phyloP scores from a whole-genome alignment of 2,797 vertebrate species.

The Gallirallus australis region DNA sequence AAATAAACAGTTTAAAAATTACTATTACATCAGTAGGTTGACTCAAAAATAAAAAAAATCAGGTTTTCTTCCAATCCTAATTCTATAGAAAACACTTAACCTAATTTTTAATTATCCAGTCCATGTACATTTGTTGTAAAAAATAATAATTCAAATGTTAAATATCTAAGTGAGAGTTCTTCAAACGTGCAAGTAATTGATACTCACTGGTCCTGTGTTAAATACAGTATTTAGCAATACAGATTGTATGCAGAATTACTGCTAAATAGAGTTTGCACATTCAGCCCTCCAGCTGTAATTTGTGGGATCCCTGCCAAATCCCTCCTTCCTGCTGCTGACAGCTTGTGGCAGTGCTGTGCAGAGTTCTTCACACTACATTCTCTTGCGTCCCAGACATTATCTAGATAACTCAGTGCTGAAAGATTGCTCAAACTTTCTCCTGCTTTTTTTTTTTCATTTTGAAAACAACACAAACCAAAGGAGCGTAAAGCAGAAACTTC shows the following conservation, averaged over 20 bases:
- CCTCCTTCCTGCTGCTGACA: not conserved
- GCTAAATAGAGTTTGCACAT: not conserved
- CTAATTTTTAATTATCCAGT: not conserved
- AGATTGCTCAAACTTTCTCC: not conserved
- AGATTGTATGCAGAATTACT: not conserved
- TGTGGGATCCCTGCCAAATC: not conserved
- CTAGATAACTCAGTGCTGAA: conserved; percentile 4
- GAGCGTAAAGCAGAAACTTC: not conserved
- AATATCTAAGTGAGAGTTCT: not conserved
- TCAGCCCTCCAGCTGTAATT: not conserved
- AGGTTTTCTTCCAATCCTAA: not conserved
- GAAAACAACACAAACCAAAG: not conserved
- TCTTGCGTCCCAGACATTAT: not conserved
- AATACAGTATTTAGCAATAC: not conserved
- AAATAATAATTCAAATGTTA: not conserved
- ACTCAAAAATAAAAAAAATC: not conserved
- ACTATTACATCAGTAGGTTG: not conserved
- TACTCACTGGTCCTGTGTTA: not conserved
- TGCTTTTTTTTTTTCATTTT: not conserved
- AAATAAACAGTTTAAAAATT: not conserved
- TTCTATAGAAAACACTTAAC: not conserved
- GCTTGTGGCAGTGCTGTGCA: conserved; percentile 32
- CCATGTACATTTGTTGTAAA: not conserved
- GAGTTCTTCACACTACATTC: not conserved
- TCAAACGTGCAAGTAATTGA: not conserved